Evolutionary conservation across 2,113 vertebrate species (phyloP), one percentile per base, ranked within the genome.

Genomic region (Sterrhoptilus dennistouni): DNA sequence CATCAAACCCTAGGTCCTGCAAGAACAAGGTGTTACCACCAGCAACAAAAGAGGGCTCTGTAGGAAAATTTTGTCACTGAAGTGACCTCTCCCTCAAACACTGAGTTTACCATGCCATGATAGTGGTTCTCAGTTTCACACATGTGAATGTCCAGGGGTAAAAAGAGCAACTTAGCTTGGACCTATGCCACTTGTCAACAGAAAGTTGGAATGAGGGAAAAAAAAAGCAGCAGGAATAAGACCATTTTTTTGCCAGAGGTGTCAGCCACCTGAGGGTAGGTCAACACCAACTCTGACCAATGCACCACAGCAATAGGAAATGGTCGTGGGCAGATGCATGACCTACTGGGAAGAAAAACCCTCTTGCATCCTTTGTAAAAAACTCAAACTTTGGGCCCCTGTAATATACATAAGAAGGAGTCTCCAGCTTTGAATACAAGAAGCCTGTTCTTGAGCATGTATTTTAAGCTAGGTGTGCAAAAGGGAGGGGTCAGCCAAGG

Each of bases 401-500:
- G 1, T 59, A 33, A 61, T 35, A 49, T 2, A 40, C 12, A 33
- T 21, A 63, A 92, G 11, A 74, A 84, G 31, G 11, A 89, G 6
- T 13, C 38, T 27, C 24, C 14, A 29, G 15, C 33, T 59, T 54
- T 33, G 72, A 72, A 49, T 45, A 22, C 27, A 64, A 93, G 53
- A 64, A 85, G 27, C 20, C 8, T 8, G 1, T 35, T 59, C 16
- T 52, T 75, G 18, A 47, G 11, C 9, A 1, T 50, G 2, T 64
- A 36, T 66, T 1, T 0, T 77, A 60, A 69, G 15, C 45, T 36
- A 87, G 57, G 17, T 71, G n/a, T 72, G 50, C 49, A 57, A 82
- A 69, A 61, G 33, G 53, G 24, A 92, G 45, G 50, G 65, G 57
- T 96, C 70, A 81, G 72, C 36, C 87, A 44, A 86, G 91, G 89